These are phyloP conservation scores for Dipodomys stephensi DNA, from an alignment of 2,113 vertebrate species.

Conservation along the genomic window DNA sequence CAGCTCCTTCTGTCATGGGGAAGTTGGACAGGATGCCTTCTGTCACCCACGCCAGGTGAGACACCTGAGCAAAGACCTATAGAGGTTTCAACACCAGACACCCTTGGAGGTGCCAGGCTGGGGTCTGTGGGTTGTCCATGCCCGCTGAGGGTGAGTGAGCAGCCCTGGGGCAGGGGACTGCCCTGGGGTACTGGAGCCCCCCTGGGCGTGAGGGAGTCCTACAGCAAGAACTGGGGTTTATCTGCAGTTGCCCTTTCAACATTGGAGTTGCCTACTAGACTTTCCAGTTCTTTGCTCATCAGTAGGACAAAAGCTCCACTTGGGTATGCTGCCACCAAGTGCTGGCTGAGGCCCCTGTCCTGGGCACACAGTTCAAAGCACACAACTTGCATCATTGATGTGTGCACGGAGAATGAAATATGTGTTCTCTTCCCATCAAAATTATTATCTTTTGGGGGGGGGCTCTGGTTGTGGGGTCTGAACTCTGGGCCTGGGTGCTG, in stretches of 20 bases:
- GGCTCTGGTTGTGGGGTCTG: no score
- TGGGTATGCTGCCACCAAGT: conserved; percentile 14
- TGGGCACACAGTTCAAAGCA: neutral
- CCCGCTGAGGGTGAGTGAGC: neutral
- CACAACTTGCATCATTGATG: neutral
- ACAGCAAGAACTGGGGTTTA: neutral
- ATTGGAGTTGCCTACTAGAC: neutral
- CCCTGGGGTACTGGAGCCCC: neutral
- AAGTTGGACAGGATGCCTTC: neutral
- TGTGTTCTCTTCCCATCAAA: neutral
- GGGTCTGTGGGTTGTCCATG: no score
- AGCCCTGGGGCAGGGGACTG: neutral
- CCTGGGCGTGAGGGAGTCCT: rapidly evolving
- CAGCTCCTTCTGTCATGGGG: neutral
- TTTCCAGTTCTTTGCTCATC: neutral
- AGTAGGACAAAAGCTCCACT: neutral
- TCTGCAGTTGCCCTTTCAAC: neutral
- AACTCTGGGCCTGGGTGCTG: no score
- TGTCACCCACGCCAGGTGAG: neutral
- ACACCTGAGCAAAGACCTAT: neutral
- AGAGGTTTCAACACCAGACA: neutral
- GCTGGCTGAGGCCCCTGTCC: neutral
- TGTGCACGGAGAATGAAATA: neutral
- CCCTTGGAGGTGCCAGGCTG: neutral
- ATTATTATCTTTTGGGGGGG: no score